These are phyloP conservation scores for Heliconius charithonia DNA, from an alignment of 2,888 invertebrate genomes.

Conservation along the genomic window DNA sequence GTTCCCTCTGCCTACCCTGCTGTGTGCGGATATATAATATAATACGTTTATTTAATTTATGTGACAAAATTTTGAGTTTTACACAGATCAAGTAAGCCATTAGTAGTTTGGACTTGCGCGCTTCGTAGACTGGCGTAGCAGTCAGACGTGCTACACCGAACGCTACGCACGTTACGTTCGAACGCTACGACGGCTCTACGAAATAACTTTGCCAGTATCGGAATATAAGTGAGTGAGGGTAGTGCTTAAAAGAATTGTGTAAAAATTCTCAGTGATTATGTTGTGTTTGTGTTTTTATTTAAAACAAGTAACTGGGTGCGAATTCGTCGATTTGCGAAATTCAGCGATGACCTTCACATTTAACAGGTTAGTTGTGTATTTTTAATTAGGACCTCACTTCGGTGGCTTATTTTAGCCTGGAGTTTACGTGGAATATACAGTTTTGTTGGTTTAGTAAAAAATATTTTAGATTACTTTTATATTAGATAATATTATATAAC, in stretches of 20 bases:
- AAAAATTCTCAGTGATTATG: conserved; percentile 58
- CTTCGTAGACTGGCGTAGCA: conserved; percentile 60
- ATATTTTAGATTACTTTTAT: background rate
- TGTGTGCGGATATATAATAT: background rate
- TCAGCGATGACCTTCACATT: conserved; percentile 73
- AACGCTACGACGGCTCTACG: conserved; percentile 55
- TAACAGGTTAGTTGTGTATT: conserved; percentile 76
- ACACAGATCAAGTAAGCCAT: conserved; percentile 60
- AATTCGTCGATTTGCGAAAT: conserved; percentile 66
- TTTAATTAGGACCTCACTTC: conserved; percentile 66
- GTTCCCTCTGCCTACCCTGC: no score
- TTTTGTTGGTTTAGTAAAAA: background rate
- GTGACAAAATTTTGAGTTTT: conserved; percentile 55
- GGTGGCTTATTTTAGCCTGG: conserved; percentile 40
- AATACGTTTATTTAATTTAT: background rate
- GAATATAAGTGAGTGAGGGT: conserved; percentile 43
- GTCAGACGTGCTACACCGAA: conserved; percentile 69
- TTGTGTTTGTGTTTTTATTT: conserved; percentile 48
- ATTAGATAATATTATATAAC: background rate
- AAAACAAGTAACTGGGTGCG: conserved; percentile 58
- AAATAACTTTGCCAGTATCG: conserved; percentile 52
- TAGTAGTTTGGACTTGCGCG: conserved; percentile 69
- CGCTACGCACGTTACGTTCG: conserved; percentile 65
- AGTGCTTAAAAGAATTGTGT: conserved; percentile 42
- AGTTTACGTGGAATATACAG: background rate